phyloP scores from a whole-genome alignment of 2,797 vertebrate species.

The Xerus rutilus region DNA sequence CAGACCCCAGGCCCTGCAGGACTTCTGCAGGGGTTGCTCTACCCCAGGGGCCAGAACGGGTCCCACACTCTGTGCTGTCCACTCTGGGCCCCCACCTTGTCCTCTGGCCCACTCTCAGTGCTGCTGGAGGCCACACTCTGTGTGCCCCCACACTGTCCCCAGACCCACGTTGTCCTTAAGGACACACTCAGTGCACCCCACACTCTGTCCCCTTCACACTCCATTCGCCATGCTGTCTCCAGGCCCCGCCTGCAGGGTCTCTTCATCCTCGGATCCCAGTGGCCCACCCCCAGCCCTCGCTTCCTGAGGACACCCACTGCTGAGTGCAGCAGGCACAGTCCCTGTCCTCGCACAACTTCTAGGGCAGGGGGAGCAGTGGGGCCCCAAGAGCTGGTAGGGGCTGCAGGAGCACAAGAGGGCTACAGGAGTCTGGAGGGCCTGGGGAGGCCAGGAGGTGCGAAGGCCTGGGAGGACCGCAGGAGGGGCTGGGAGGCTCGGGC shows the following conservation, averaged over 20 bases:
- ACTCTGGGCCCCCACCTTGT: too few relatives aligned
- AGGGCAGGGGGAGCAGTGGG: too few relatives aligned
- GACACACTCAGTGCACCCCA: too few relatives aligned
- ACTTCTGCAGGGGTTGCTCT: background rate
- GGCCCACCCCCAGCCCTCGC: fast-evolving
- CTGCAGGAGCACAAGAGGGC: background rate
- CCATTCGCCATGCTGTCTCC: too few relatives aligned
- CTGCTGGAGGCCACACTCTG: too few relatives aligned
- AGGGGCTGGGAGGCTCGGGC: too few relatives aligned
- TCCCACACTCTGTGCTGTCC: background rate
- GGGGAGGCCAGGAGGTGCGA: too few relatives aligned
- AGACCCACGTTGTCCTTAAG: too few relatives aligned
- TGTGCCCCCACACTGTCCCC: fast-evolving
- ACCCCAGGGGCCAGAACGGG: background rate
- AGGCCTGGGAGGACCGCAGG: background rate
- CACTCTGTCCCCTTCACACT: too few relatives aligned
- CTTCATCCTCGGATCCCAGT: fast-evolving
- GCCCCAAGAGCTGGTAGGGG: background rate
- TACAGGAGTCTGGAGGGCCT: background rate
- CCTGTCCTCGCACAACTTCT: background rate
- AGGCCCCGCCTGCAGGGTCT: background rate
- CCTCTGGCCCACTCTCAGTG: too few relatives aligned
- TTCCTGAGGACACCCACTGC: too few relatives aligned
- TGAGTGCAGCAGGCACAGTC: fast-evolving
- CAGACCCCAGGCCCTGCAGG: background rate